phyloP scores from a whole-genome alignment of 2,888 invertebrate genomes.

The Sicus ferrugineus region DNA sequence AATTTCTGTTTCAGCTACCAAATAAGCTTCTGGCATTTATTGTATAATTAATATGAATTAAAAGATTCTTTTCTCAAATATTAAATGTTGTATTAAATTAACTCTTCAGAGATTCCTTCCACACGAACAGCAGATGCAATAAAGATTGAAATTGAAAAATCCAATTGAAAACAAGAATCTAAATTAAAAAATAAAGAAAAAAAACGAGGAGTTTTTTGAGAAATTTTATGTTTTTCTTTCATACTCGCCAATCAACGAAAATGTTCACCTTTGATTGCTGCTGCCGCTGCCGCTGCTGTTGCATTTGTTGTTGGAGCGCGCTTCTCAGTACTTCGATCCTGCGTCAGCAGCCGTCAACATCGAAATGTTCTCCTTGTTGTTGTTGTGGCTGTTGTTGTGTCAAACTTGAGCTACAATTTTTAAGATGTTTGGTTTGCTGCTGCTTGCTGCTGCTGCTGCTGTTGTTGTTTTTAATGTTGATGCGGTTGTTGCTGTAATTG shows the following conservation, averaged over 20 bases:
- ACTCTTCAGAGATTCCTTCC: background rate
- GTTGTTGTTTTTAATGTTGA: background rate
- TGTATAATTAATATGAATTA: too few relatives aligned
- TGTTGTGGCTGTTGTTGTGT: background rate
- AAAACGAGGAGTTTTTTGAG: background rate
- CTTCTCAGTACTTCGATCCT: conserved; percentile 13
- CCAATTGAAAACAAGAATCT: background rate
- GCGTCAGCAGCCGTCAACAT: conserved; percentile 13
- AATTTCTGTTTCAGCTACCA: too few relatives aligned
- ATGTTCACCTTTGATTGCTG: conserved; percentile 40
- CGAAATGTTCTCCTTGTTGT: conserved; percentile 31
- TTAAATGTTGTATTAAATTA: too few relatives aligned
- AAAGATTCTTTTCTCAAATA: too few relatives aligned
- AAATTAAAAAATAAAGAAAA: conserved; percentile 11
- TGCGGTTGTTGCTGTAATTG: too few relatives aligned
- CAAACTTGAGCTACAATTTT: too few relatives aligned
- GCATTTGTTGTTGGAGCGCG: conserved; percentile 37
- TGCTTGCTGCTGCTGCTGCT: too few relatives aligned
- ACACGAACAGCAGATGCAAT: background rate
- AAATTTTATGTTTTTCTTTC: too few relatives aligned
- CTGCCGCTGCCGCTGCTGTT: conserved; percentile 27
- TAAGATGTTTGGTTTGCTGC: too few relatives aligned
- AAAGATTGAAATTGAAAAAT: too few relatives aligned
- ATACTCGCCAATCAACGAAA: conserved; percentile 26
- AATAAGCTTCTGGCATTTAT: too few relatives aligned